Conservation (phyloP, 2,113 vertebrate genomes). For the Bufo bufo region DNA sequence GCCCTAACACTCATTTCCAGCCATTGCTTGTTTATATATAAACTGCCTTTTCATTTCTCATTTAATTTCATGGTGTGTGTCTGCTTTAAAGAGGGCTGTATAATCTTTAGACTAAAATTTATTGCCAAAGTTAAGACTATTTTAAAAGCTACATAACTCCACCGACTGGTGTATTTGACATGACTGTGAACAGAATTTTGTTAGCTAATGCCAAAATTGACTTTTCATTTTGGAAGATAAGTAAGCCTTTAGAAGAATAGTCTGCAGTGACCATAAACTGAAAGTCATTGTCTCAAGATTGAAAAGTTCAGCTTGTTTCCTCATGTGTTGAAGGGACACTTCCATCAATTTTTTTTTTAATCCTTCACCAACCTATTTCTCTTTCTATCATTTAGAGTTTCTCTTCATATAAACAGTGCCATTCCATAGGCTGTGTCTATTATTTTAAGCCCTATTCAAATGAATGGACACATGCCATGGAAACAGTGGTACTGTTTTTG, state of each 20-base stretch:
- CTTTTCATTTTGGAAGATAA: conserved; percentile 16
- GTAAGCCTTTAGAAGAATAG: conserved; percentile 26
- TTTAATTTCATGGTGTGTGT: conserved; percentile 42
- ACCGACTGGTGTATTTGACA: background rate
- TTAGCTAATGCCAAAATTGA: conserved; percentile 15
- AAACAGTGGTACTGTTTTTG: no score
- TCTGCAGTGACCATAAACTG: background rate
- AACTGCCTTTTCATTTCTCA: conserved; percentile 37
- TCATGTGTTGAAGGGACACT: background rate
- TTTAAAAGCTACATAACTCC: conserved; percentile 26
- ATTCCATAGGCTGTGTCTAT: no score
- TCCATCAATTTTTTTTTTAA: no score
- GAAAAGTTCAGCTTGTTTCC: background rate
- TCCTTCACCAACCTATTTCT: no score
- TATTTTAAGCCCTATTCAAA: no score
- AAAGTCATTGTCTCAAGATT: background rate
- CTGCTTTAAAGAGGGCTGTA: conserved; percentile 33
- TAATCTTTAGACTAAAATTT: conserved; percentile 40
- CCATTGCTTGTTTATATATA: background rate
- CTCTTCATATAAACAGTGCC: no score
- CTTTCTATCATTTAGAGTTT: no score
- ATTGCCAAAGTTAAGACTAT: conserved; percentile 25
- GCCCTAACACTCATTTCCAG: background rate
- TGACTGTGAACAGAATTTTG: background rate
- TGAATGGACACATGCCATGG: no score